These are phyloP conservation scores for Xenopus laevis DNA, from an alignment of 2,113 vertebrate species.

Conservation along the genomic window DNA sequence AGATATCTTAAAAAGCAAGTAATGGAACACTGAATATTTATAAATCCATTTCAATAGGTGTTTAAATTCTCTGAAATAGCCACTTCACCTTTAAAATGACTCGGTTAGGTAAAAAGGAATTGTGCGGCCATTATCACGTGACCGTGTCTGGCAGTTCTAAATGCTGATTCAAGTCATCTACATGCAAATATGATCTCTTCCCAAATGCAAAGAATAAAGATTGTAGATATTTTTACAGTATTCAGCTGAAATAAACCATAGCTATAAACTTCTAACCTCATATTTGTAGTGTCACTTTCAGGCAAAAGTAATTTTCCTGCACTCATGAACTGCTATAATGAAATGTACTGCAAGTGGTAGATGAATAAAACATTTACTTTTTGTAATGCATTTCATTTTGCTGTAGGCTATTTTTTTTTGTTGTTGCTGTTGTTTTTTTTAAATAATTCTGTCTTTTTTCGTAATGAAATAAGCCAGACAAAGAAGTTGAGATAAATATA, in stretches of 20 bases:
- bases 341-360: constrained; percentile 39
- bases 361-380: constrained; percentile 43
- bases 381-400: constrained; percentile 30
- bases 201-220: constrained; percentile 28
- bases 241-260: constrained; percentile 26
- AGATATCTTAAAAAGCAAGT: not conserved
- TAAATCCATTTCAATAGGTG: not conserved
- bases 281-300: constrained; percentile 40
- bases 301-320: constrained; percentile 42
- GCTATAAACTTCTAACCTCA: constrained; percentile 41
- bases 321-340: constrained; percentile 40
- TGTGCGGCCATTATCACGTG: not conserved
- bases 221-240: constrained; percentile 31
- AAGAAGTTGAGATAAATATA: constrained; percentile 1
- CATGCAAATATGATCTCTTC: constrained; percentile 38
- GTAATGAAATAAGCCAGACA: constrained; percentile 28
- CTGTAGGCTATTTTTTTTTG: constrained; percentile 26
- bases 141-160: not conserved
- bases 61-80: not conserved
- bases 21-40: not conserved
- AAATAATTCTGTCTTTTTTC: constrained; percentile 25
- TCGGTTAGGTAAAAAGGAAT: not conserved
- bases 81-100: constrained; percentile 15
- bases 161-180: constrained; percentile 13
- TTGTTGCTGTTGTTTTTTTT: not conserved